phyloP scores from a whole-genome alignment of 2,797 vertebrate genomes.

The Silurus lanzhouensis region DNA sequence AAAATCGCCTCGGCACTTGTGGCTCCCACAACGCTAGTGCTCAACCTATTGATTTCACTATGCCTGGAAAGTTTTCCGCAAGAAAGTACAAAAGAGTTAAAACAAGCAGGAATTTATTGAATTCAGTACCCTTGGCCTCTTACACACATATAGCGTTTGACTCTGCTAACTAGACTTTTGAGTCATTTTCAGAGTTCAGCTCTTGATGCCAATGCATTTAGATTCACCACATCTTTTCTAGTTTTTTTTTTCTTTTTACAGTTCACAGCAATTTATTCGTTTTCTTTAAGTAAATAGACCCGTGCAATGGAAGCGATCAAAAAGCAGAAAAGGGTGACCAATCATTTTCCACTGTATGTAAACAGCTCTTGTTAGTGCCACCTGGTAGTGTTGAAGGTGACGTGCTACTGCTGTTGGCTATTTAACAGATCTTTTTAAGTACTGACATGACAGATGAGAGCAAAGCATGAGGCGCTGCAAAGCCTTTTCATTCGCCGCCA shows the following conservation, averaged over 20 bases:
- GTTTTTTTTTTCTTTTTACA: neutral
- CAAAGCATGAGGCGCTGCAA: constrained; percentile 17
- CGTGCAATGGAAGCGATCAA: neutral
- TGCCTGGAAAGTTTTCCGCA: constrained; percentile 55
- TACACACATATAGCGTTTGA: constrained; percentile 45
- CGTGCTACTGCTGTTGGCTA: constrained; percentile 14
- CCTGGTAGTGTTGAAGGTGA: constrained; percentile 13
- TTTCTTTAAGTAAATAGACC: constrained; percentile 13
- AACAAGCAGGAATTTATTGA: constrained; percentile 73
- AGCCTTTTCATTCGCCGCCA: constrained; percentile 11
- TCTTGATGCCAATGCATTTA: constrained; percentile 15
- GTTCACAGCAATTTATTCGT: neutral
- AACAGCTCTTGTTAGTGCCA: constrained; percentile 20
- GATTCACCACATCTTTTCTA: neutral
- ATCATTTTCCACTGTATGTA: constrained; percentile 37
- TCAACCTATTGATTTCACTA: constrained; percentile 61
- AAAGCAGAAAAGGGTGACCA: constrained; percentile 11
- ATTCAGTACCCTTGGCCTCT: constrained; percentile 64
- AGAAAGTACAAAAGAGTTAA: constrained; percentile 63
- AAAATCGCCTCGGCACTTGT: constrained; percentile 51
- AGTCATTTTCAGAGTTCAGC: constrained; percentile 46
- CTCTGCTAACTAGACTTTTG: constrained; percentile 52
- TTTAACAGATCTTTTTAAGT: constrained; percentile 37
- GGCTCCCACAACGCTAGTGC: constrained; percentile 47
- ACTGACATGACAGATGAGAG: constrained; percentile 41